phyloP scores from a whole-genome alignment of 2,797 vertebrate species.

The Chiroxiphia lanceolata region DNA sequence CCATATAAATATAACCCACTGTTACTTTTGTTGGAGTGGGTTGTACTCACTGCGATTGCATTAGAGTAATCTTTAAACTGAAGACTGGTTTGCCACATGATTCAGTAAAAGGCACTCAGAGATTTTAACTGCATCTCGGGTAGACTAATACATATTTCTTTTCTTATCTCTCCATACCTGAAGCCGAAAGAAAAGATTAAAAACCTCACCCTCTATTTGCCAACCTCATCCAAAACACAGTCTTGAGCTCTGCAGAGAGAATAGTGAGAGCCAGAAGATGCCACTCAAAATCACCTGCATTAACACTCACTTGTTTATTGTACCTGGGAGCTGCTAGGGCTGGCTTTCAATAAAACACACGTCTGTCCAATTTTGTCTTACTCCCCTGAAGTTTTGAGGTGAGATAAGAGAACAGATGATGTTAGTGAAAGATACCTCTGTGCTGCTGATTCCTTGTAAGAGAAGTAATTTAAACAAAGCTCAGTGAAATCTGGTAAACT shows the following conservation, averaged over 20 bases:
- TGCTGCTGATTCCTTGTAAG: background rate
- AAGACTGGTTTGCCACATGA: background rate
- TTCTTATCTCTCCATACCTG: conserved; percentile 40
- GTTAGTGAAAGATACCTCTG: background rate
- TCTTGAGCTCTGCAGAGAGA: background rate
- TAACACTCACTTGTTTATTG: background rate
- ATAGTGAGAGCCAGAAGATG: background rate
- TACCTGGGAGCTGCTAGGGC: background rate
- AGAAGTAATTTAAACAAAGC: conserved; percentile 6
- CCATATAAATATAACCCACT: background rate
- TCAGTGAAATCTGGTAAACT: background rate
- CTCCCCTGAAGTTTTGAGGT: background rate
- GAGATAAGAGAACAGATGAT: background rate
- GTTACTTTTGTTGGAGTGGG: background rate
- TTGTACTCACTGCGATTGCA: background rate
- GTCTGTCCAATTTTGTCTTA: background rate
- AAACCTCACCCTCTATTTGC: conserved; percentile 5
- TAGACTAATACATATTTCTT: conserved; percentile 18
- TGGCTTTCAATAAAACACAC: background rate
- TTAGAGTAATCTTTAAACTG: conserved; percentile 8
- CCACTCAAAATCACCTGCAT: background rate
- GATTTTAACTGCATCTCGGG: conserved; percentile 32
- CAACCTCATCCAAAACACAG: background rate
- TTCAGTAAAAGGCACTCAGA: conserved; percentile 9
- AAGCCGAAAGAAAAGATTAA: conserved; percentile 1